Percentiles rank a stretch among this genome's conserved stretches.
These are phyloP conservation scores for Sebastes fasciatus DNA, from an alignment of 2,113 vertebrate genomes.

Conservation along the genomic window DNA sequence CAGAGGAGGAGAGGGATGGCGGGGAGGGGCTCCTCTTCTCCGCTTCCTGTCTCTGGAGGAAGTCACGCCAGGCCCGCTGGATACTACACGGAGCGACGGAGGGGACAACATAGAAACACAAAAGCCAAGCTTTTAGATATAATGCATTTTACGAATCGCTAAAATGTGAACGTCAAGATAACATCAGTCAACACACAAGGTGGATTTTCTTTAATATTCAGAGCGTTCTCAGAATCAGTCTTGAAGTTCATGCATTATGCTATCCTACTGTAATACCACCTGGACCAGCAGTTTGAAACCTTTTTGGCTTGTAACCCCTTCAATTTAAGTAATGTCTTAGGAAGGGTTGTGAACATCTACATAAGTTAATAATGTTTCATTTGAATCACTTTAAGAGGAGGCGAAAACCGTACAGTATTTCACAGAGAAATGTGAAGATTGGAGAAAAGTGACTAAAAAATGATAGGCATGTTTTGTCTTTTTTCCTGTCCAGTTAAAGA, in stretches of 20 bases:
- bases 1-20: slow-evolving; percentile 89
- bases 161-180: background rate
- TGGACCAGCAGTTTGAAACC: background rate
- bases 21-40: slow-evolving; percentile 91
- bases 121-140: background rate
- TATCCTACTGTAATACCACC: background rate
- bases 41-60: slow-evolving; percentile 88
- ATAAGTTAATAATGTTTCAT: background rate
- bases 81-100: slow-evolving; percentile 80
- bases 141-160: background rate
- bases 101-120: background rate
- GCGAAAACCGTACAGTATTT: background rate
- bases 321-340: background rate
- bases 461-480: background rate
- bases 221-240: background rate
- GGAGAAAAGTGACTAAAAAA: background rate
- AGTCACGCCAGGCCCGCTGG: slow-evolving; percentile 91
- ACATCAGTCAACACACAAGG: background rate
- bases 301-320: background rate
- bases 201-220: background rate
- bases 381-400: background rate
- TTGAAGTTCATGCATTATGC: background rate
- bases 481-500: background rate
- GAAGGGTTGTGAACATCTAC: background rate
- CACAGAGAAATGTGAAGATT: background rate